Evolutionary conservation across 2,113 vertebrate species (phyloP), one percentile per base, ranked within the genome.

Genomic region (Amia ocellicauda): DNA sequence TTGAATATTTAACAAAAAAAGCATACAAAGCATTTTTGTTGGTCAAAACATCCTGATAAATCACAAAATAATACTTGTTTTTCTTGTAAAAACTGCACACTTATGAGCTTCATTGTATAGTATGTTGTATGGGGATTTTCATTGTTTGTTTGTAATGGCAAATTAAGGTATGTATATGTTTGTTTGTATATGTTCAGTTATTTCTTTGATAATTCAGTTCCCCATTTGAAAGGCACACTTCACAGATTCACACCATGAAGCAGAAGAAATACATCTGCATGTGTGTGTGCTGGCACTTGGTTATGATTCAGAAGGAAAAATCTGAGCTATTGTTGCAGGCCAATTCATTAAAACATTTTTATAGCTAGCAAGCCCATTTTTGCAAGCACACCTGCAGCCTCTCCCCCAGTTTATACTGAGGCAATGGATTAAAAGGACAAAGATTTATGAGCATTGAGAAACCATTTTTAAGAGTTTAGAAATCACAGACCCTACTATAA

Each of bases 331-430:
- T 7, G 60, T 10, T 31, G 10, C 41, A 52, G 14, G 4, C 24
- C 14, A 20, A 26, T 68, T 53, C 52, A 56, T 43, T 26, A 41
- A 3, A 47, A 45, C 36, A 29, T n/a, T 17, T 16, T 41, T 29
- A 62, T 52, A 61, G 24, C 14, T n/a, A 62, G 60, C 26, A 47
- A 36, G 42, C 36, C 27, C 13, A 16, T 40, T 50, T n/a, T 27
- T 28, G 40, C 58, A 22, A 28, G 57, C 63, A 61, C 68, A 70
- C 58, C 68, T 66, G 68, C 63, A 66, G 58, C 51, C 68, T 62
- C 62, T 51, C 53, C 43, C 58, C 57, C 23, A 17, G 68, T 66
- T 66, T 70, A 70, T 54, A 61, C 31, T 40, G 58, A 14, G n/a
- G 22, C 28, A 40, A 62, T 62, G 58, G 60, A 62, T 57, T 66